A percentile compares a stretch with the other conserved stretches of the same genome.
phyloP scores from a whole-genome alignment of 2,797 vertebrate species.

The Acropternis orthonyx region DNA sequence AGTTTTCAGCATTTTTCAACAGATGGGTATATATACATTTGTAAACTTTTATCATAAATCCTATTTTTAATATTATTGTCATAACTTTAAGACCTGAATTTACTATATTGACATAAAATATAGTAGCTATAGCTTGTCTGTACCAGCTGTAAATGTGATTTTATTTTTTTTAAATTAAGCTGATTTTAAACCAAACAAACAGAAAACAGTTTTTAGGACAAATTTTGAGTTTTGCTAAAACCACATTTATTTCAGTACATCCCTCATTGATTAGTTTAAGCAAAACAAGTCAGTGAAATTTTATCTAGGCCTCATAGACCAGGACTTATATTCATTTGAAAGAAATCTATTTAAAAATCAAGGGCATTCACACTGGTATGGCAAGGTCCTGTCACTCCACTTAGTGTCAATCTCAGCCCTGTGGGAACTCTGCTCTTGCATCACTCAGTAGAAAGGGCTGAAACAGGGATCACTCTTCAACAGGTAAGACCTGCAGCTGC shows the following conservation, averaged over 20 bases:
- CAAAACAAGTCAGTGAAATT: background rate
- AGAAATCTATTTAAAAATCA: background rate
- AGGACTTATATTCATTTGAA: background rate
- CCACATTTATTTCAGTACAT: background rate
- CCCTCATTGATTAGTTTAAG: background rate
- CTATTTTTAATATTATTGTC: background rate
- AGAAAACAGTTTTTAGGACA: background rate
- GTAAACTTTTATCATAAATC: background rate
- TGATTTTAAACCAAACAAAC: background rate
- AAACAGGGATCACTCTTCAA: background rate
- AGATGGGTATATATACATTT: background rate
- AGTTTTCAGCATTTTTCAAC: slow-evolving; percentile 5
- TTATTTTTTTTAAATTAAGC: background rate
- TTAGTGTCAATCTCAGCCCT: background rate
- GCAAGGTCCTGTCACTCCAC: background rate
- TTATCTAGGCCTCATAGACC: background rate
- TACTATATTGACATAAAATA: background rate
- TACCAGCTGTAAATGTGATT: background rate
- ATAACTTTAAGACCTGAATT: background rate
- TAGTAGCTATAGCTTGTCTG: background rate
- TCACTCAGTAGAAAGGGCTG: background rate
- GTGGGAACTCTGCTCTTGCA: background rate
- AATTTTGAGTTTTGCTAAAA: background rate
- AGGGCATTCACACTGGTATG: background rate
- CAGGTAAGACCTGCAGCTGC: background rate